Percentiles rank a stretch among this genome's conserved stretches.
Conservation (phyloP, 2,113 vertebrate species). For the Varanus salvator region DNA sequence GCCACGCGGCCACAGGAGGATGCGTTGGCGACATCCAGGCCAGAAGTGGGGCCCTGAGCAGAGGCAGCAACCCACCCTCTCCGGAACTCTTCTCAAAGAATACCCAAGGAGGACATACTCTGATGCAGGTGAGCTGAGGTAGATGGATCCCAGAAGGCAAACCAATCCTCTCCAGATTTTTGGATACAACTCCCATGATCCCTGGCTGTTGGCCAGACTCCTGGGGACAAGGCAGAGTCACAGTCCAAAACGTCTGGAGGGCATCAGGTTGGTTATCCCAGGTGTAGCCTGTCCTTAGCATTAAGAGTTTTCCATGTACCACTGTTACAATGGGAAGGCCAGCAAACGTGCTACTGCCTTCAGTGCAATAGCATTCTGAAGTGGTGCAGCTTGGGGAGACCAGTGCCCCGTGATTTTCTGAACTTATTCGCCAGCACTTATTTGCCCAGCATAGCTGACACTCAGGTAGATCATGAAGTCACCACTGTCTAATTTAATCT, state of each 20-base stretch:
- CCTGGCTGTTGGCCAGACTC: too few species aligned
- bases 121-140: background rate
- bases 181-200: background rate
- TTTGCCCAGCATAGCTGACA: background rate
- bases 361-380: background rate
- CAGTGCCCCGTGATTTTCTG: background rate
- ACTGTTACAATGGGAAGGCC: background rate
- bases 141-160: too few species aligned
- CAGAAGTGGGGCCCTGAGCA: background rate
- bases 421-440: background rate
- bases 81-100: background rate
- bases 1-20: background rate
- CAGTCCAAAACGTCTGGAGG: too few species aligned
- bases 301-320: background rate
- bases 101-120: background rate
- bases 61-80: background rate
- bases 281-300: background rate
- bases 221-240: too few species aligned
- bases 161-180: background rate
- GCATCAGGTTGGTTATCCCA: background rate
- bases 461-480: too few species aligned
- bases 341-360: background rate
- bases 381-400: background rate
- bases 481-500: too few species aligned
- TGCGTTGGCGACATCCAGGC: too few species aligned